Evolutionary conservation across 1,140 invertebrate species (phyloP), one percentile per base, ranked within the genome.

Genomic region (Phenacoccus solenopsis): DNA sequence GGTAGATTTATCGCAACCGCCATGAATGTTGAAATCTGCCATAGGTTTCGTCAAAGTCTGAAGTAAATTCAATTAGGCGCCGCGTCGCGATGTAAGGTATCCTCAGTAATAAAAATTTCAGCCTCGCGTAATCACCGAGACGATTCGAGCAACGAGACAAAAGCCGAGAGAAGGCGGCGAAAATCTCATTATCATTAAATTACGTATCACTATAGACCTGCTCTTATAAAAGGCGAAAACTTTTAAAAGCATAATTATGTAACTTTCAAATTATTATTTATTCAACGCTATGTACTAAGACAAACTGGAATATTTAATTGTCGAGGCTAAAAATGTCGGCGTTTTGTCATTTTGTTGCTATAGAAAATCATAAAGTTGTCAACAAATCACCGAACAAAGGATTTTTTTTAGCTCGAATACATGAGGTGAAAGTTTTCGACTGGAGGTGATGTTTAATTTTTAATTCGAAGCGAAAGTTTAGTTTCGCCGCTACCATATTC

Each of bases 161-260:
- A 49, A 49, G 38, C 38, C 38, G 38, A 10, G 38, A 49, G 38
- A 49, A 49, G 38, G 20, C 20, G 16, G 16, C 38, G 20, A 49
- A 49, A 49, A 49, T 49, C 38, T 49, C 38, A 49, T 49, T n/a
- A 49, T 49, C 38, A 49, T 49, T 49, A 49, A 49, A 49, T 49
- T 49, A 49, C 38, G 38, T 49, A 49, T 49, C 20, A 49, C 38
- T 49, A 49, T 49, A 49, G 38, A 49, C 38, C 38, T 49, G 12
- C 38, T 49, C 20, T 49, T 49, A 49, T 16, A 49, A 49, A 49
- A 49, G 38, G 38, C 16, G 38, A 49, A 49, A 49, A 49, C 38
- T 49, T 49, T 49, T 49, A 49, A 49, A 49, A 49, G 38, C 38
- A 49, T 49, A 49, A 49, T 49, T 49, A 49, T 49, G 38, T 49